Conservation (phyloP, 2,888 invertebrate genomes). For the Eucera pruinosa region DNA sequence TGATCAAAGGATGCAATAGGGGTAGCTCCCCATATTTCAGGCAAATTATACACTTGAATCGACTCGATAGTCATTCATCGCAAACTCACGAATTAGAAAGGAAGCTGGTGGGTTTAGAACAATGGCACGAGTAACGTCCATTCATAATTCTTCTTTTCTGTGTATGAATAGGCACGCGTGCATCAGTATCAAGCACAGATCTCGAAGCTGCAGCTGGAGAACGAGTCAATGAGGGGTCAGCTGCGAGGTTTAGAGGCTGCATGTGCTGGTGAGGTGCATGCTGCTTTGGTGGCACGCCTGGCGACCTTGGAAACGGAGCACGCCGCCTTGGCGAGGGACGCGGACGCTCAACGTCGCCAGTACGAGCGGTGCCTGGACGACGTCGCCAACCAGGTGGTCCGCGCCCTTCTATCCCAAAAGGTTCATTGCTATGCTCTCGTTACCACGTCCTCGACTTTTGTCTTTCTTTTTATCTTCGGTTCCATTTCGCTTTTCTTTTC, state of each 20-base stretch:
- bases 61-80: no score
- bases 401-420: slow-evolving; percentile 93
- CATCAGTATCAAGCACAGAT: slow-evolving; percentile 90
- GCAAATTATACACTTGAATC: no score
- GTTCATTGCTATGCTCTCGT: slow-evolving; percentile 84
- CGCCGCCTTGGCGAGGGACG: slow-evolving; percentile 87
- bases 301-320: slow-evolving; percentile 87
- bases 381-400: slow-evolving; percentile 93
- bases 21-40: no score
- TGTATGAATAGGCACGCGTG: slow-evolving; percentile 86
- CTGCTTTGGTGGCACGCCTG: slow-evolving; percentile 86
- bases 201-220: slow-evolving; percentile 88
- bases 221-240: slow-evolving; percentile 87
- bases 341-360: slow-evolving; percentile 89
- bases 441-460: slow-evolving; percentile 57
- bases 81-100: no score
- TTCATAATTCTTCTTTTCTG: slow-evolving; percentile 18
- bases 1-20: no score
- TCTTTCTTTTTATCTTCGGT: slow-evolving; percentile 12
- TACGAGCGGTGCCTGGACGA: slow-evolving; percentile 93
- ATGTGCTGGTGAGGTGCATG: slow-evolving; percentile 83
- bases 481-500: background rate
- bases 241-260: slow-evolving; percentile 79
- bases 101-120: no score
- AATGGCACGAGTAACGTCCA: no score